Evolutionary conservation across 2,888 invertebrate genomes (phyloP), one percentile per base, ranked within the genome.

Genomic region (Heliconius sara): DNA sequence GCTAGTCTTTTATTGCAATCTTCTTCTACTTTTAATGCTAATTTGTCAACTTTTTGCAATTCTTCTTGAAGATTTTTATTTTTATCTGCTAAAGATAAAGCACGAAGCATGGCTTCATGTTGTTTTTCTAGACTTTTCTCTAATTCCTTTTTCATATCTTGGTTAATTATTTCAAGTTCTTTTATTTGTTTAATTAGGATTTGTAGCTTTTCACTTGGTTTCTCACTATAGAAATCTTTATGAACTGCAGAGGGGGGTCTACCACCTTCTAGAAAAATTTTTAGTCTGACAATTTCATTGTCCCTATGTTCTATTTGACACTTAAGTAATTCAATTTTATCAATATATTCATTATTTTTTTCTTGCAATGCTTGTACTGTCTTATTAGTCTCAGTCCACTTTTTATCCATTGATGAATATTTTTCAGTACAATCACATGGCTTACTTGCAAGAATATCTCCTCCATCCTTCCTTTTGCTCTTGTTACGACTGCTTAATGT

Each of bases 61-160:
- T 97, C 97, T 80, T 96, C 96, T 89, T 97, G 96, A 76, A 98
- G 89, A 79, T 93, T 93, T 87, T 96, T 96, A 86, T 97, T 98
- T 85, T 96, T 96, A 84, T 97, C 97, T n/a, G 97, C 97, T 77
- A 97, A 94, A 86, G 95, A 95, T 68, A 98, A 91, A 9, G 98
- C 97, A 84, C 97, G 93, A 70, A 97, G 94, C 97, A 98, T 98
- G 7, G 98, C 98, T 88, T 98, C 97, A 89, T 98, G 98, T 87
- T 97, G 97, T 86, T 97, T 97, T 77, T 95, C 94, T 80, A 97
- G 88, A 30, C 96, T 94, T 84, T 95, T 96, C 91, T 91, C 96
- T 70, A 93, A 83, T 85, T 95, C 92, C 84, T 89, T 93, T 83
- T 91, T 93, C 67, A 95, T 93, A 63, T 91, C 87, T 78, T 96